phyloP scores from a whole-genome alignment of 1,140 invertebrate species.

The Nasonia giraulti region DNA sequence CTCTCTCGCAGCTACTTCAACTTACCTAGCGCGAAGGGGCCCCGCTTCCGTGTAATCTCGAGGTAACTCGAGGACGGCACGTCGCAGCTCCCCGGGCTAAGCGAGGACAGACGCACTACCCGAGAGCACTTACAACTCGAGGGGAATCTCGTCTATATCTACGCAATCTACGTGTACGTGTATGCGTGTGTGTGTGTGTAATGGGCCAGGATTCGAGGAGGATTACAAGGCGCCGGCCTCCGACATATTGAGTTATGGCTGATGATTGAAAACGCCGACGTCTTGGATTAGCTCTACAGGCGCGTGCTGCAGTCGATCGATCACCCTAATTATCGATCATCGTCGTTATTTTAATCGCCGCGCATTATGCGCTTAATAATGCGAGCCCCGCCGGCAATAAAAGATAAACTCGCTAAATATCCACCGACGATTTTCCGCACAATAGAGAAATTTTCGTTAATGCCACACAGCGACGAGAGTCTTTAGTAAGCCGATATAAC shows the following conservation, averaged over 20 bases:
- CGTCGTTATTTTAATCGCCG: no score
- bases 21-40: not conserved
- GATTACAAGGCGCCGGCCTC: not conserved
- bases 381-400: not conserved
- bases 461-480: not conserved
- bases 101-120: constrained; percentile 1
- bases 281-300: no score
- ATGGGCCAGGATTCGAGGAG: not conserved
- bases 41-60: constrained; percentile 26
- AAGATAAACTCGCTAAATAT: not conserved
- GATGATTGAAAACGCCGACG: not conserved
- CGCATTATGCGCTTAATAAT: no score
- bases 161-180: no score
- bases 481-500: not conserved
- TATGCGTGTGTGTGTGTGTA: not conserved
- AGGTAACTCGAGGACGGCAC: constrained; percentile 1
- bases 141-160: not conserved
- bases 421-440: not conserved
- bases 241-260: constrained; percentile 20
- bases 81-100: not conserved
- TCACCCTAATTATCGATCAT: no score
- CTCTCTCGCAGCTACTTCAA: constrained; percentile 3
- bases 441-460: not conserved
- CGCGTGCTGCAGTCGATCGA: no score
- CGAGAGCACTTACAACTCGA: constrained; percentile 19